phyloP scores from a whole-genome alignment of 1,140 invertebrate species.

The Megalopta genalis region DNA sequence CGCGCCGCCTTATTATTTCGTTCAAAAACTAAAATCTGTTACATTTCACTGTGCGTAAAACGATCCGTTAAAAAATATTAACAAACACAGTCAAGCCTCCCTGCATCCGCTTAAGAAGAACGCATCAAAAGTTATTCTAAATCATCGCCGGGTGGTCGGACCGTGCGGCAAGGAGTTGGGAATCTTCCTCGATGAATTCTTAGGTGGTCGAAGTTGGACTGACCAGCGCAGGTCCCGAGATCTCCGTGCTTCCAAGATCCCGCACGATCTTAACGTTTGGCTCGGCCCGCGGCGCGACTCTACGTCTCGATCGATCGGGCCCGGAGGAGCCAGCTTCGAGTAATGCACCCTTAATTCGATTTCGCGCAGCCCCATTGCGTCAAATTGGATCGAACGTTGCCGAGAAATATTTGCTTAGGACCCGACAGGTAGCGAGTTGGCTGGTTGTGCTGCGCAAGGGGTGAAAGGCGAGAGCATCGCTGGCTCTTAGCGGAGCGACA shows the following conservation, averaged over 20 bases:
- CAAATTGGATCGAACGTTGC: conserved; percentile 68
- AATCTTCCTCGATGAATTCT: too few relatives aligned
- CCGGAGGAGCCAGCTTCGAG: conserved; percentile 18
- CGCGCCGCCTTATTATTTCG: too few relatives aligned
- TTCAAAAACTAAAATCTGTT: too few relatives aligned
- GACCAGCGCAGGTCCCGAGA: not conserved
- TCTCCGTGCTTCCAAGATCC: not conserved
- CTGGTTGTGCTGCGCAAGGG: conserved; percentile 6
- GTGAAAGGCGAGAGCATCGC: not conserved
- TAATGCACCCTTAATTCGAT: conserved; percentile 69
- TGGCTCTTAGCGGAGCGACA: too few relatives aligned
- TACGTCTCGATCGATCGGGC: conserved; percentile 49
- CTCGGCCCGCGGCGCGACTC: not conserved
- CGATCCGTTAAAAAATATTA: too few relatives aligned
- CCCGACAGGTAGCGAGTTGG: conserved; percentile 48
- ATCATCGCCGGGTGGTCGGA: too few relatives aligned
- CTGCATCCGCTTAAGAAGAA: too few relatives aligned
- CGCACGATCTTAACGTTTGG: not conserved
- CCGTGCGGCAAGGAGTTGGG: too few relatives aligned
- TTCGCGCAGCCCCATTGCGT: conserved; percentile 60
- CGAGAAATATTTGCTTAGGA: conserved; percentile 72
- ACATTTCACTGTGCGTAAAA: too few relatives aligned
- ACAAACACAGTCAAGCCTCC: too few relatives aligned
- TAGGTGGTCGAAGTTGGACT: too few relatives aligned
- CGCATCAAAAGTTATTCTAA: too few relatives aligned